Evolutionary conservation across 2,797 vertebrate species (phyloP).

Genomic region (Neoniphon sammara): DNA sequence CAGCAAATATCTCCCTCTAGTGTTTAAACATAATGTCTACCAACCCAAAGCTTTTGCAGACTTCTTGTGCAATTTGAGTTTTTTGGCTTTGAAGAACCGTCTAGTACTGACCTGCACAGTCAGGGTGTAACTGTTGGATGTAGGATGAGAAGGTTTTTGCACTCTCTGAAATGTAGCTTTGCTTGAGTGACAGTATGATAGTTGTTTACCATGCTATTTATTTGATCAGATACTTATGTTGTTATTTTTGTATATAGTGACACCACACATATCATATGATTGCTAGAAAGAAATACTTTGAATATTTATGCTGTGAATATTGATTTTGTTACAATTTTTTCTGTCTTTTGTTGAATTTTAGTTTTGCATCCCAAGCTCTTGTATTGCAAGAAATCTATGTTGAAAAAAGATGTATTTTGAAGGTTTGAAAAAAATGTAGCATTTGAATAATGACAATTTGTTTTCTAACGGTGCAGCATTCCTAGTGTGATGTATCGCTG

Average conservation of each 20-base stretch:
- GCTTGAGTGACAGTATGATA: constrained; percentile 77
- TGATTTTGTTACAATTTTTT: constrained; percentile 44
- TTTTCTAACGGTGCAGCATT: constrained; percentile 40
- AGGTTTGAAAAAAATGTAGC: constrained; percentile 75
- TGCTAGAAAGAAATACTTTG: constrained; percentile 55
- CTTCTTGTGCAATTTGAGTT: constrained; percentile 50
- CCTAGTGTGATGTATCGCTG: constrained; percentile 51
- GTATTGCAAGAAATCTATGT: constrained; percentile 61
- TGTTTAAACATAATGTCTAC: constrained; percentile 56
- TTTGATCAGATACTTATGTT: constrained; percentile 68
- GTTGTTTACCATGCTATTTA: constrained; percentile 76
- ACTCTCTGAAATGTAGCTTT: constrained; percentile 82
- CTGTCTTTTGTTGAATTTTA: constrained; percentile 53
- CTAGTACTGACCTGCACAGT: constrained; percentile 44
- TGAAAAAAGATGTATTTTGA: constrained; percentile 50
- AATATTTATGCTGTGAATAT: constrained; percentile 73
- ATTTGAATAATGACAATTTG: constrained; percentile 70
- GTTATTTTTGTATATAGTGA: constrained; percentile 78
- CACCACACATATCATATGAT: constrained; percentile 62
- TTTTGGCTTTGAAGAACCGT: constrained; percentile 52
- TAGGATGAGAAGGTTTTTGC: constrained; percentile 64
- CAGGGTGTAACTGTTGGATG: constrained; percentile 49
- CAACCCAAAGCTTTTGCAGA: constrained; percentile 65
- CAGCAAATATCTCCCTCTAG: constrained; percentile 70
- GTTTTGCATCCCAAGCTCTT: constrained; percentile 71